Base-by-base conservation (phyloP, 2,888 invertebrate genomes). In the Pseudanteris insignis region DNA sequence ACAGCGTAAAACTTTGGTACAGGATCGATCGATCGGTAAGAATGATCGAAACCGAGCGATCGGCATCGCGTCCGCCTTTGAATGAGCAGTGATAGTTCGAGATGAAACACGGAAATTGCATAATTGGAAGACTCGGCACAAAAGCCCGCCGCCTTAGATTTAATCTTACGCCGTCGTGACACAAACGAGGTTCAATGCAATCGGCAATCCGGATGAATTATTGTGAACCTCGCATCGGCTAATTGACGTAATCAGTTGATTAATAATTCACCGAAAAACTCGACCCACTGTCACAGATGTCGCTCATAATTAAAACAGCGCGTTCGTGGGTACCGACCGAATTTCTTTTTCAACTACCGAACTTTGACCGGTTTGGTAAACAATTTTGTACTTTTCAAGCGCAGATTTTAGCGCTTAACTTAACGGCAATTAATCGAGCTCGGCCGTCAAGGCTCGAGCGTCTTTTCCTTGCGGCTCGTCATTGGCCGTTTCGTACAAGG, bases 401-500 rank as follows among this genome's bases (percentile, higher is more conserved):
- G 7, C 21, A 21, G 7, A 21, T 7, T n/a, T n/a, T n/a, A 14
- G 9, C 34, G 28, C 21, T 7, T 26, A 12, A 26, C 2, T 24
- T 25, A 28, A 29, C 24, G 21, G 10, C 48, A 38, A 38, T 40
- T 55, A 46, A 38, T 44, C 54, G 44, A 37, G 44, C 14, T 25
- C 10, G 2, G 13, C 21, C 37, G 26, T 41, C 55, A 47, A 55
- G 48, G 48, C 48, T 58, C 47, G 30, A 11, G 30, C 54, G 46
- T 38, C 54, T 34, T 46, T 55, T 55, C 54, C 54, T 46, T 33
- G 46, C 34, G 11, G 44, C 44, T 46, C 26, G 40, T 37, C 46
- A 47, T 55, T 48, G 48, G 48, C 48, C 64, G 62, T 41, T n/a
- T n/a, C 51, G 50, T 66, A 67, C 66, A 64, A 51, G 67, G 65